Percentiles rank a stretch among this genome's conserved stretches.
These are phyloP conservation scores for Muntiacus muntjak DNA, from an alignment of 2,113 vertebrate genomes.

Conservation along the genomic window DNA sequence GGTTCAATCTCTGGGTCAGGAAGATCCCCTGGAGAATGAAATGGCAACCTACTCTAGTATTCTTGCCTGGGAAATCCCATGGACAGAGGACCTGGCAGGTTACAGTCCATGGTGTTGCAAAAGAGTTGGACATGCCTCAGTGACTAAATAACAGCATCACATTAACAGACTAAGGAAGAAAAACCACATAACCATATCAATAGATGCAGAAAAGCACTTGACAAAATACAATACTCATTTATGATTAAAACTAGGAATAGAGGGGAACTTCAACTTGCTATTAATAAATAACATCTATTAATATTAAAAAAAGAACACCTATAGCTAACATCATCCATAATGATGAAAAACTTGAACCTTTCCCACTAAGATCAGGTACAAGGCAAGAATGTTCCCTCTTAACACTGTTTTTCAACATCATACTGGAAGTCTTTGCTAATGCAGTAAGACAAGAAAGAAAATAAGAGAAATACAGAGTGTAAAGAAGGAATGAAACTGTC, in stretches of 20 bases:
- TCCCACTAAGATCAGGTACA: background rate
- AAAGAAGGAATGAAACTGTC: background rate
- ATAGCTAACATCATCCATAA: background rate
- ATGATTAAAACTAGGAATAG: background rate
- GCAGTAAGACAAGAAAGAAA: background rate
- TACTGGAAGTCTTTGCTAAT: background rate
- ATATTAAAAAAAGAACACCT: background rate
- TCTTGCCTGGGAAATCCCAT: too few relatives aligned
- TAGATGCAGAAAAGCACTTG: background rate
- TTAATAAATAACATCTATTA: background rate
- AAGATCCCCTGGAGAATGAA: too few relatives aligned
- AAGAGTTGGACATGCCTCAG: too few relatives aligned
- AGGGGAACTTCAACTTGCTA: background rate
- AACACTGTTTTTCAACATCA: background rate
- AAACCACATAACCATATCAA: background rate
- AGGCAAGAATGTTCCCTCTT: background rate
- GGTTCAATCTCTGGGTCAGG: too few relatives aligned
- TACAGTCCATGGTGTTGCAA: too few relatives aligned
- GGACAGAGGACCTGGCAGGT: too few relatives aligned
- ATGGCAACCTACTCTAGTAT: too few relatives aligned
- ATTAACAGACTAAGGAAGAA: background rate
- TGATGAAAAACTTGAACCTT: background rate
- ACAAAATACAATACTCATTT: background rate
- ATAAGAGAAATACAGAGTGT: background rate
- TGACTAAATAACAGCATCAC: too few relatives aligned